Evolutionary conservation across 2,113 vertebrate genomes (phyloP).

Genomic region (Zosterops hypoxanthus): DNA sequence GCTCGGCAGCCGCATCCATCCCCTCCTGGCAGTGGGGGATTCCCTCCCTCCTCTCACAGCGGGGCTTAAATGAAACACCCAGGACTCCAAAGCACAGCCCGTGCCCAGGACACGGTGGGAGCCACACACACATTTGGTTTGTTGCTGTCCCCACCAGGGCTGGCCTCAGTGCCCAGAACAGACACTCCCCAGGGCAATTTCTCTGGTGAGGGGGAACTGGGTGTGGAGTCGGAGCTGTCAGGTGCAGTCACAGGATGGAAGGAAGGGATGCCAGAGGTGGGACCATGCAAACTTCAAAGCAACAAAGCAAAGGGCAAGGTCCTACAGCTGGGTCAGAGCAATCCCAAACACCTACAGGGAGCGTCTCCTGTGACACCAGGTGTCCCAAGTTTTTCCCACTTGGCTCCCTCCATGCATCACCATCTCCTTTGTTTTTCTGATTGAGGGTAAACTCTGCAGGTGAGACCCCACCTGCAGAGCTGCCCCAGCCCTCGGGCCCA

Average conservation of each 20-base stretch:
- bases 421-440: background rate
- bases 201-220: background rate
- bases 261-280: background rate
- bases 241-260: background rate
- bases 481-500: background rate
- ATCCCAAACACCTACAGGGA: background rate
- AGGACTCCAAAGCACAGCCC: accelerated
- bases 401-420: background rate
- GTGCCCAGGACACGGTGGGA: accelerated
- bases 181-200: background rate
- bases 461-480: background rate
- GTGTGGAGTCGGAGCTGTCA: background rate
- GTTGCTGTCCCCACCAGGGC: background rate
- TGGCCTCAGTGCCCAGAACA: background rate
- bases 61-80: accelerated
- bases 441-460: background rate
- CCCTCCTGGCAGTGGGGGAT: no score
- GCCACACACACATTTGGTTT: accelerated
- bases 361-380: no score
- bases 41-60: accelerated
- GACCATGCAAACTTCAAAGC: background rate
- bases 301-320: background rate
- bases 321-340: background rate
- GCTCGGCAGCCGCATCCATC: accelerated
- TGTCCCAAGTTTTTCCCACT: background rate